Evolutionary conservation across 2,888 invertebrate genomes (phyloP).

Genomic region (Pheosia gnoma): DNA sequence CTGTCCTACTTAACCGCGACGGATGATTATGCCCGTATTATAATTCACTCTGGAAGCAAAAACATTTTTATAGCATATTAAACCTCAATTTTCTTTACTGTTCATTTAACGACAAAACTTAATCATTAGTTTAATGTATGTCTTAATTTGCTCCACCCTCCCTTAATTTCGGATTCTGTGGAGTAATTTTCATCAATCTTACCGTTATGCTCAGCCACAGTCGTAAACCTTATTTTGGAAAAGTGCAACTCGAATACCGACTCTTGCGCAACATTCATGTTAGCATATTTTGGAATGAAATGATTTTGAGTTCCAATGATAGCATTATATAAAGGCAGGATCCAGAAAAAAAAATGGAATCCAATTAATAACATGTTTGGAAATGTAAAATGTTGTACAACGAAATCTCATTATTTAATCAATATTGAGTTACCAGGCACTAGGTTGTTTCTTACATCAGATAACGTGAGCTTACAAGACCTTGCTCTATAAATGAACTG

Average conservation of each 20-base stretch:
- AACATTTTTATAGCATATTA: constrained; percentile 36
- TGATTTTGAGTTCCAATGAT: neutral
- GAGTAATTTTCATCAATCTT: constrained; percentile 5
- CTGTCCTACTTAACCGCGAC: constrained; percentile 43
- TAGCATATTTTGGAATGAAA: neutral
- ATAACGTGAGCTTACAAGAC: neutral
- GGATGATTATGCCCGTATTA: constrained; percentile 28
- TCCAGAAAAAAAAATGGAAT: no score
- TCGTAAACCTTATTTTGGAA: constrained; percentile 8
- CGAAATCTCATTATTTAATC: no score
- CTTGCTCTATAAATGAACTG: neutral
- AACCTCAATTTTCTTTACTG: constrained; percentile 33
- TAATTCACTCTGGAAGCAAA: constrained; percentile 29
- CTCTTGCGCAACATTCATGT: neutral
- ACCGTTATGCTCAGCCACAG: neutral
- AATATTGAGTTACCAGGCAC: no score
- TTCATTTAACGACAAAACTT: constrained; percentile 33
- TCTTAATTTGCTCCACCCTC: constrained; percentile 13
- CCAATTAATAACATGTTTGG: no score
- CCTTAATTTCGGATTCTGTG: constrained; percentile 9
- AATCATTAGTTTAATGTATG: constrained; percentile 27
- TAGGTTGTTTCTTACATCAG: no score
- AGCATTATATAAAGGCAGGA: no score
- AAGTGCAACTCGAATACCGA: neutral
- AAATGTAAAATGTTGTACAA: no score